phyloP scores from a whole-genome alignment of 2,797 vertebrate species.

The Picus viridis region DNA sequence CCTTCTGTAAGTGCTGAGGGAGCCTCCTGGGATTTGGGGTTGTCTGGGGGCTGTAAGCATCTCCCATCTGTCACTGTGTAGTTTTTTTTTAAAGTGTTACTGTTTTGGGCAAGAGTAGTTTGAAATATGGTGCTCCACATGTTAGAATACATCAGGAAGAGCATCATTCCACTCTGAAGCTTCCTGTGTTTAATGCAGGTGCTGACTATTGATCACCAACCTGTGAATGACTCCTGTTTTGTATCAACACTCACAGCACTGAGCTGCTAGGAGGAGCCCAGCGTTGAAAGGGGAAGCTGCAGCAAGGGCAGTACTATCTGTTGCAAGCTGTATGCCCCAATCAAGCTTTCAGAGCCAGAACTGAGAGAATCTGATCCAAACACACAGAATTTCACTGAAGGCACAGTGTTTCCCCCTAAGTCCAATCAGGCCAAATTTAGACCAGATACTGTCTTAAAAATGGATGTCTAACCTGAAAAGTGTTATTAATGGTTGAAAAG shows the following conservation, averaged over 20 bases:
- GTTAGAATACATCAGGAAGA: not conserved
- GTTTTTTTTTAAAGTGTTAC: not conserved
- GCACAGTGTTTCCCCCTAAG: not conserved
- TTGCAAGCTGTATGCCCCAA: not conserved
- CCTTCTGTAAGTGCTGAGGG: accelerated
- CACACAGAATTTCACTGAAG: not conserved
- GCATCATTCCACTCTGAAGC: not conserved
- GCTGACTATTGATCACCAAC: not conserved
- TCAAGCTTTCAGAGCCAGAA: not conserved
- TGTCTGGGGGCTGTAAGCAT: not conserved
- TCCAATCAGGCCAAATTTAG: not conserved
- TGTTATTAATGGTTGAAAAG: not conserved
- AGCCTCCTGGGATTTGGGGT: not conserved
- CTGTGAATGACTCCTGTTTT: not conserved
- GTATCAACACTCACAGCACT: accelerated
- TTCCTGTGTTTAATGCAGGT: not conserved
- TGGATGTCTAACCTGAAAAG: not conserved
- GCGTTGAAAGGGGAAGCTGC: not conserved
- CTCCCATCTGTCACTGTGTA: not conserved
- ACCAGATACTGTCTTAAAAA: not conserved
- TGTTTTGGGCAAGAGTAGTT: not conserved
- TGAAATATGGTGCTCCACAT: not conserved
- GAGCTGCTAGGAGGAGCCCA: not conserved
- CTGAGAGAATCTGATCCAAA: not conserved
- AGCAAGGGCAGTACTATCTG: not conserved